Evolutionary conservation across 2,797 vertebrate genomes (phyloP).

Genomic region (Dicrostonyx torquatus): DNA sequence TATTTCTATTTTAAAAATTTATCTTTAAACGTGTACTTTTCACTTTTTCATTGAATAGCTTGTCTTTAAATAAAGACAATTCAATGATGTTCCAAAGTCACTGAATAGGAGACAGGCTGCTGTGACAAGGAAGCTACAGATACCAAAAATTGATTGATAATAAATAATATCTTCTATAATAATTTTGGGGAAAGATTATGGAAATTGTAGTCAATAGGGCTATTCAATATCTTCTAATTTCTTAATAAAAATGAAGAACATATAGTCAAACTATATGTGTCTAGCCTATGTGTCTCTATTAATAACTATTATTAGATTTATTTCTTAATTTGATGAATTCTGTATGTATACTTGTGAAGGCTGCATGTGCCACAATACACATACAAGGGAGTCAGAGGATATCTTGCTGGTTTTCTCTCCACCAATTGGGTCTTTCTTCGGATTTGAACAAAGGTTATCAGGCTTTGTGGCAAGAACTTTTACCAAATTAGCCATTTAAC

Average conservation of each 20-base stretch:
- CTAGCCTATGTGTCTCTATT: neutral
- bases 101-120: neutral
- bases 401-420: neutral
- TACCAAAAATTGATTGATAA: neutral
- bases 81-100: neutral
- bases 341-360: neutral
- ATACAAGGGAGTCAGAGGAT: neutral
- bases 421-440: neutral
- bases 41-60: neutral
- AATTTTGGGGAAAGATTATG: neutral
- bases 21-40: neutral
- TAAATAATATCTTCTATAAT: neutral
- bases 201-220: neutral
- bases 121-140: rapidly evolving
- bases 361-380: neutral
- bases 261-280: too few species aligned
- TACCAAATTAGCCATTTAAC: neutral
- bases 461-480: neutral
- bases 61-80: neutral
- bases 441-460: neutral
- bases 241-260: neutral
- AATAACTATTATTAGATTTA: neutral
- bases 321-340: neutral
- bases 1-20: neutral
- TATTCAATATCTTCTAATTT: neutral